These are phyloP conservation scores for Priocnemis perturbator DNA, from an alignment of 2,888 invertebrate species.

Conservation along the genomic window DNA sequence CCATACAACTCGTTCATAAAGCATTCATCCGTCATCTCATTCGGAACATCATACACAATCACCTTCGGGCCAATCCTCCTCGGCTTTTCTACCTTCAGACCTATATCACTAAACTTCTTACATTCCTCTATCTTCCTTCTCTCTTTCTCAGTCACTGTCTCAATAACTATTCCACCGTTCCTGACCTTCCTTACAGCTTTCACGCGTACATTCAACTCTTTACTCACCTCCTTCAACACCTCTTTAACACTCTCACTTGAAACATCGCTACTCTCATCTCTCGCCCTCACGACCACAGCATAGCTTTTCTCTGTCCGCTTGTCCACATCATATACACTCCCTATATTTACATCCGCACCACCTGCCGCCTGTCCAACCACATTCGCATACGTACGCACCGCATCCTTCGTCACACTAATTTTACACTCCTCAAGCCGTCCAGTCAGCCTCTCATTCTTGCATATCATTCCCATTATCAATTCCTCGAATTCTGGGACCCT, in stretches of 20 bases:
- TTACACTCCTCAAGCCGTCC: slow-evolving; percentile 2
- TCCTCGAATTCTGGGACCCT: neutral
- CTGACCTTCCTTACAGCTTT: slow-evolving; percentile 4
- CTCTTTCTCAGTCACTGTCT: slow-evolving; percentile 2
- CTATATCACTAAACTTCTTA: neutral
- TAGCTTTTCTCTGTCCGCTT: neutral
- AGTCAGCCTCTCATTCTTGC: neutral
- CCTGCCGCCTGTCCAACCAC: too few species aligned
- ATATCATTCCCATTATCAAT: too few species aligned
- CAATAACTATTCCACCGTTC: slow-evolving; percentile 5
- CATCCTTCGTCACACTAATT: too few species aligned
- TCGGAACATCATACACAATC: slow-evolving; percentile 9
- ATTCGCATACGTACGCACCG: neutral
- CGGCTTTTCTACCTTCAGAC: neutral
- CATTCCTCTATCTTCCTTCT: neutral
- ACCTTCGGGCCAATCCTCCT: slow-evolving; percentile 9
- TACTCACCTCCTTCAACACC: slow-evolving; percentile 8
- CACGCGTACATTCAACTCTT: slow-evolving; percentile 8
- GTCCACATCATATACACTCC: neutral
- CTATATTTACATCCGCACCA: too few species aligned
- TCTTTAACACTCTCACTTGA: slow-evolving; percentile 14
- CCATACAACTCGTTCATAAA: neutral
- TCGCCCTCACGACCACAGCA: neutral
- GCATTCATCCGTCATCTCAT: neutral
- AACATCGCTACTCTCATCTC: neutral